Evolutionary conservation across 2,888 invertebrate species (phyloP).

Genomic region (Stenodera caucasica): DNA sequence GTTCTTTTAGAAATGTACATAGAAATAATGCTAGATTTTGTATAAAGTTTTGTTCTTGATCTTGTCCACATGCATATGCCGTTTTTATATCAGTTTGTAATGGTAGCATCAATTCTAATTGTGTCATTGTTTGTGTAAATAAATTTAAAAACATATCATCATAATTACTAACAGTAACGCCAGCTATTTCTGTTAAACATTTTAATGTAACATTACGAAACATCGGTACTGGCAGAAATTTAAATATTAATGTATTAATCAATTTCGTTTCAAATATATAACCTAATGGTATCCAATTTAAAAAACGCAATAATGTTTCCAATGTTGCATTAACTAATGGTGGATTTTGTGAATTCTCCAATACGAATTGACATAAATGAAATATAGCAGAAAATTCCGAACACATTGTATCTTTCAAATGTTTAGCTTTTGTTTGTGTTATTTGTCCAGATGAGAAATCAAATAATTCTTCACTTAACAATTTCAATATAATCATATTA

Average conservation of each 20-base stretch:
- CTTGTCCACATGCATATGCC: slow-evolving; percentile 90
- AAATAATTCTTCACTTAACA: slow-evolving; percentile 98
- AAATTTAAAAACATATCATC: slow-evolving; percentile 90
- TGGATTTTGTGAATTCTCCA: slow-evolving; percentile 98
- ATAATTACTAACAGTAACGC: slow-evolving; percentile 86
- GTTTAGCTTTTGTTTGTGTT: slow-evolving; percentile 98
- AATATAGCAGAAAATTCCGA: slow-evolving; percentile 98
- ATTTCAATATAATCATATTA: slow-evolving; percentile 97
- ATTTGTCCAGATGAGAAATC: slow-evolving; percentile 98
- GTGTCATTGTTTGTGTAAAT: slow-evolving; percentile 89
- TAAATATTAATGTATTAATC: slow-evolving; percentile 89
- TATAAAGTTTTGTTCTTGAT: slow-evolving; percentile 98
- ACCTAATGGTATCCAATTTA: slow-evolving; percentile 99
- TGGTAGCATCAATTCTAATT: slow-evolving; percentile 90
- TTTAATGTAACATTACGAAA: slow-evolving; percentile 93
- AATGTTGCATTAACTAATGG: slow-evolving; percentile 93
- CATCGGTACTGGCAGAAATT: slow-evolving; percentile 92
- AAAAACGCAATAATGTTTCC: slow-evolving; percentile 92
- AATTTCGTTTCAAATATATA: slow-evolving; percentile 99
- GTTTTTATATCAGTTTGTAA: slow-evolving; percentile 88
- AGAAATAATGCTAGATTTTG: slow-evolving; percentile 97
- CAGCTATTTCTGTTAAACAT: slow-evolving; percentile 97
- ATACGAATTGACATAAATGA: slow-evolving; percentile 95
- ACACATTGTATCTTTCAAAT: slow-evolving; percentile 99
- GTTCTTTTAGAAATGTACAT: slow-evolving; percentile 95